Base-by-base conservation (phyloP, 2,113 vertebrate species). In the Alaudala cheleensis region DNA sequence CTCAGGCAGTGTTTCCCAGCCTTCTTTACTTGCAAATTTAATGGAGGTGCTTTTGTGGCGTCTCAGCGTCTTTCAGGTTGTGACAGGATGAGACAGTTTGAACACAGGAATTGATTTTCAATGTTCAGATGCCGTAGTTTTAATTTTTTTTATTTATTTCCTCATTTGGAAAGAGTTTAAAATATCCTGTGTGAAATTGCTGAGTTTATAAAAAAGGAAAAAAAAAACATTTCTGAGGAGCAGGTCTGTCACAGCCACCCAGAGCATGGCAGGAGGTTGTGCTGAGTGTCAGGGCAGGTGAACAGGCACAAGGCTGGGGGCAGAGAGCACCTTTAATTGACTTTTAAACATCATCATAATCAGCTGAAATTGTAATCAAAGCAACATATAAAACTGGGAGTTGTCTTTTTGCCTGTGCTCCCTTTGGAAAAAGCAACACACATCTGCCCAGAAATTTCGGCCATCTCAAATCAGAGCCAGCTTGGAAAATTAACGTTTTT, bases 11-110 rank as follows among this genome's bases (percentile, higher is more conserved):
- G 4, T 45, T 79, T 60, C 57, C 66, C 49, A 4, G 47, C 42
- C 91, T 61, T 50, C 61, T 73, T 74, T 4, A 79, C 40, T 56
- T 93, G 92, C 69, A 96, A 57, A 88, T 86, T 81, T 92, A 96
- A 95, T 95, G 72, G 19, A 44, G 72, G 56, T n/a, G 60, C 90
- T 94, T 64, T 26, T n/a, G 51, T 39, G 31, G 40, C 8, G 0
- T 39, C 88, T 92, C 82, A 14, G 0, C 40, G 1, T 92, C 69
- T 60, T 80, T 44, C 67, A 37, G 82, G 24, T 49, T 62, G 58
- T 78, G 81, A 90, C 76, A 25, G 67, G 71, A 53, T 44, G 67
- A 83, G 86, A n/a, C 21, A 24, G 29, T 58, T 93, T 50, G 72
- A 51, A 86, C 67, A 47, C 0, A 0, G 39, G 31, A 26, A 45